These are phyloP conservation scores for Hemicentrotus pulcherrimus DNA, from an alignment of 35 echinoderm and acorn worm genomes.

Conservation along the genomic window DNA sequence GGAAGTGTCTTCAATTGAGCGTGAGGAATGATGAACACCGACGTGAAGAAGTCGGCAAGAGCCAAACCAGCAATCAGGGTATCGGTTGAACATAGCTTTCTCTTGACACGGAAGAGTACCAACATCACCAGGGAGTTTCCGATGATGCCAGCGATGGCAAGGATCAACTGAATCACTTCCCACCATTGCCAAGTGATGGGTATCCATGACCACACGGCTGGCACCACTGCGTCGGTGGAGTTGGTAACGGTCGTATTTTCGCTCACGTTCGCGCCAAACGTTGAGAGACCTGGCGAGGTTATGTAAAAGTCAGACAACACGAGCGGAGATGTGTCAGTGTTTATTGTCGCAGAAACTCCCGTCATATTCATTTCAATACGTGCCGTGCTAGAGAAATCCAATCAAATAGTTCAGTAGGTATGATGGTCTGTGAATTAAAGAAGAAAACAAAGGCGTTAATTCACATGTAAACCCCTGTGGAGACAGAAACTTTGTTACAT, in stretches of 20 bases:
- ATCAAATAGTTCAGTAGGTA: not conserved
- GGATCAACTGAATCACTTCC: slow-evolving; percentile 49
- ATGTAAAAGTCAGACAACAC: not conserved
- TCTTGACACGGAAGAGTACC: slow-evolving; percentile 52
- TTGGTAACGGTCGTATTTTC: not conserved
- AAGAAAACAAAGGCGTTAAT: no score
- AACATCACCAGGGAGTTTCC: slow-evolving; percentile 80
- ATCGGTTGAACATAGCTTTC: slow-evolving; percentile 68
- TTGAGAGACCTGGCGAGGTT: not conserved
- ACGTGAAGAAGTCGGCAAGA: slow-evolving; percentile 76
- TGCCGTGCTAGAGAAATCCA: not conserved
- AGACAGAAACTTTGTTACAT: no score
- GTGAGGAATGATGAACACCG: slow-evolving; percentile 74
- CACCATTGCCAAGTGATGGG: slow-evolving; percentile 65
- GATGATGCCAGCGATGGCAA: slow-evolving; percentile 76
- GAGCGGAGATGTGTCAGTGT: not conserved
- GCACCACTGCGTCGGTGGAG: not conserved
- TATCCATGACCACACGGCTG: not conserved
- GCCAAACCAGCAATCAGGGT: slow-evolving; percentile 81
- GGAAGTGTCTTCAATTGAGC: slow-evolving; percentile 32
- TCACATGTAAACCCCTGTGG: no score
- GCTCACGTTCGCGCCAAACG: not conserved
- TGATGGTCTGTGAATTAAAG: not conserved
- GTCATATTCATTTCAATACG: not conserved
- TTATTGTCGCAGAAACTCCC: not conserved